These are phyloP conservation scores for Germaria angustata DNA, from an alignment of 2,888 invertebrate species.

Conservation along the genomic window DNA sequence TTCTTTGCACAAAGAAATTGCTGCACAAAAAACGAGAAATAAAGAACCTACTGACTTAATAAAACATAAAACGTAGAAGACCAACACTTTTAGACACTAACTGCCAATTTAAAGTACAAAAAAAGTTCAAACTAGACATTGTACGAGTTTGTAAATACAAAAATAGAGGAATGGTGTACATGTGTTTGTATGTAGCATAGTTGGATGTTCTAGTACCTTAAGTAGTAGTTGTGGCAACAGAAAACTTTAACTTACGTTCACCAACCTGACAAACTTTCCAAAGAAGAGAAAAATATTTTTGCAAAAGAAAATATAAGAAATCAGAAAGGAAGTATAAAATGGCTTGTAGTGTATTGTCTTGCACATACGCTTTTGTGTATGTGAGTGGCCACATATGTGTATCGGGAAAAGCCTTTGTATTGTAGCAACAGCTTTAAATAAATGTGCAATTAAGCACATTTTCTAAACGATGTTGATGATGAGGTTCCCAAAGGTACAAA, in stretches of 20 bases:
- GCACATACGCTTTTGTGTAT: background rate
- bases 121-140: background rate
- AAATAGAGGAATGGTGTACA: background rate
- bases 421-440: constrained; percentile 70
- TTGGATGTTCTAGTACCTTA: background rate
- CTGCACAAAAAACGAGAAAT: background rate
- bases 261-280: constrained; percentile 43
- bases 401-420: constrained; percentile 16
- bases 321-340: background rate
- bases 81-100: constrained; percentile 59
- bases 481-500: constrained; percentile 19
- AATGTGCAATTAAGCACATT: constrained; percentile 79
- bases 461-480: constrained; percentile 59
- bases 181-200: background rate
- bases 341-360: background rate
- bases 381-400: background rate
- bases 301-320: background rate
- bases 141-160: background rate
- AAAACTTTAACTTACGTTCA: constrained; percentile 51
- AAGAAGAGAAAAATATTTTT: constrained; percentile 42
- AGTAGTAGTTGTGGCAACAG: constrained; percentile 9
- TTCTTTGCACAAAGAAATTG: background rate
- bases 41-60: constrained; percentile 28
- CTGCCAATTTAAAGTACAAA: constrained; percentile 41
- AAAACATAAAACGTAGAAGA: constrained; percentile 45